Percentiles rank a stretch among this genome's conserved stretches.
These are phyloP conservation scores for Oxyruncus cristatus DNA, from an alignment of 2,113 vertebrate genomes.

Conservation along the genomic window DNA sequence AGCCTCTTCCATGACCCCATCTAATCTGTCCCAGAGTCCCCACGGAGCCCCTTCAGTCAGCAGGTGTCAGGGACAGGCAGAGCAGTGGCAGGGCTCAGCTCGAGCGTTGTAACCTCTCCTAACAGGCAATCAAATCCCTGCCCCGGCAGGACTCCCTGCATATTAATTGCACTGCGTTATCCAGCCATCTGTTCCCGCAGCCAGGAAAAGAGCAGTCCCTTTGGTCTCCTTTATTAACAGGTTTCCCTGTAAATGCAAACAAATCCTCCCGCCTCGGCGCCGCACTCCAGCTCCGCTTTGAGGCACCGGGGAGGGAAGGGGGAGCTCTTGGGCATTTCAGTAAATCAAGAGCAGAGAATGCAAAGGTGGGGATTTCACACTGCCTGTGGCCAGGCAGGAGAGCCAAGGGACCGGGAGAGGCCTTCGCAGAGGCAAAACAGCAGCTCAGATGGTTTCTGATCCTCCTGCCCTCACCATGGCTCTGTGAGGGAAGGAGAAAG, in stretches of 20 bases:
- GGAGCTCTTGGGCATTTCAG: background rate
- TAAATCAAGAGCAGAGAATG: background rate
- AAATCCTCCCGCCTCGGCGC: background rate
- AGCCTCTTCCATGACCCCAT: background rate
- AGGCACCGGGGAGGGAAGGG: background rate
- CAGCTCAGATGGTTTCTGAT: background rate
- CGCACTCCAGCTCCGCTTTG: background rate
- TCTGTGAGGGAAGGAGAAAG: background rate
- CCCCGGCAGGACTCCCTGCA: constrained; percentile 16
- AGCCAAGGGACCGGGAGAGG: background rate
- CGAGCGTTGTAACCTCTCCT: background rate
- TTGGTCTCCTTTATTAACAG: constrained; percentile 38
- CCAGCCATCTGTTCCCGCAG: constrained; percentile 37
- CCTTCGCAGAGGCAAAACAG: background rate
- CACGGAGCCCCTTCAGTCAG: background rate
- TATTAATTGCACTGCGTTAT: background rate
- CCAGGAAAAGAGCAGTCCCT: constrained; percentile 56
- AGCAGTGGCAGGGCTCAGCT: background rate
- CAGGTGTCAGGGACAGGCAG: background rate
- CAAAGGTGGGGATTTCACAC: background rate
- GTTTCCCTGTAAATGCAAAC: constrained; percentile 52
- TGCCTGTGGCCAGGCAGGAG: background rate
- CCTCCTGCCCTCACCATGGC: background rate
- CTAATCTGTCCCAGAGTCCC: background rate
- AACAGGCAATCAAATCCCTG: background rate